Percentiles rank a stretch among this genome's conserved stretches.
These are phyloP conservation scores for Drosophila conformis DNA, from an alignment of 2,888 invertebrate genomes.

Conservation along the genomic window DNA sequence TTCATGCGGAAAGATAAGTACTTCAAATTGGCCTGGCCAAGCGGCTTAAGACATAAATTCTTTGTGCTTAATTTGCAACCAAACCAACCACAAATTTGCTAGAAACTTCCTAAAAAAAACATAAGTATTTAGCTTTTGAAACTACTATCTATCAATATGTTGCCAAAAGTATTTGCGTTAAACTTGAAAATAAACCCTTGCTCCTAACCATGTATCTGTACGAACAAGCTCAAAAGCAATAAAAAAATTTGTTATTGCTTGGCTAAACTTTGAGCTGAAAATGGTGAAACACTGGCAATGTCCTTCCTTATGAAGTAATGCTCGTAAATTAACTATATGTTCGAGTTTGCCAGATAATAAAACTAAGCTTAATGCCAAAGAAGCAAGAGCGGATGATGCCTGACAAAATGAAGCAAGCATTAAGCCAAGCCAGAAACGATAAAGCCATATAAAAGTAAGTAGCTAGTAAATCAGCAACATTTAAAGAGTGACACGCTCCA, in stretches of 20 bases:
- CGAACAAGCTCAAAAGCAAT: not conserved
- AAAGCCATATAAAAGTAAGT: slow-evolving; percentile 31
- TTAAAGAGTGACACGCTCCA: slow-evolving; percentile 47
- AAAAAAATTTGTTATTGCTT: slow-evolving; percentile 1
- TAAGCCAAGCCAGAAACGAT: slow-evolving; percentile 28
- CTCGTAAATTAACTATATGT: slow-evolving; percentile 33
- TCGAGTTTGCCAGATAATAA: slow-evolving; percentile 38
- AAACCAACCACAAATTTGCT: not conserved
- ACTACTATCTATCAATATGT: not conserved
- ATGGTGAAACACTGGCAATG: not conserved
- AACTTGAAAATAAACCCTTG: not conserved
- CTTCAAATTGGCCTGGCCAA: slow-evolving; percentile 15
- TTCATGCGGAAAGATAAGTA: slow-evolving; percentile 45
- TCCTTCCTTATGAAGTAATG: slow-evolving; percentile 21
- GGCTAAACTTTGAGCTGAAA: not conserved
- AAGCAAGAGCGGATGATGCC: slow-evolving; percentile 1
- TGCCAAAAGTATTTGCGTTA: not conserved
- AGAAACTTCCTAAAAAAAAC: not conserved
- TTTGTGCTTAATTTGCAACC: not conserved
- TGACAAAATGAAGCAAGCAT: slow-evolving; percentile 18
- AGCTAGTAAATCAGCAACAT: slow-evolving; percentile 42
- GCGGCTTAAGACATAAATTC: not conserved
- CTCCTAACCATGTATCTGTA: not conserved
- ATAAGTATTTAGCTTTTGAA: not conserved
- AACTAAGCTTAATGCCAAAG: slow-evolving; percentile 24